Evolutionary conservation across 1,140 invertebrate genomes (phyloP).

Genomic region (Berghia stephanieae): DNA sequence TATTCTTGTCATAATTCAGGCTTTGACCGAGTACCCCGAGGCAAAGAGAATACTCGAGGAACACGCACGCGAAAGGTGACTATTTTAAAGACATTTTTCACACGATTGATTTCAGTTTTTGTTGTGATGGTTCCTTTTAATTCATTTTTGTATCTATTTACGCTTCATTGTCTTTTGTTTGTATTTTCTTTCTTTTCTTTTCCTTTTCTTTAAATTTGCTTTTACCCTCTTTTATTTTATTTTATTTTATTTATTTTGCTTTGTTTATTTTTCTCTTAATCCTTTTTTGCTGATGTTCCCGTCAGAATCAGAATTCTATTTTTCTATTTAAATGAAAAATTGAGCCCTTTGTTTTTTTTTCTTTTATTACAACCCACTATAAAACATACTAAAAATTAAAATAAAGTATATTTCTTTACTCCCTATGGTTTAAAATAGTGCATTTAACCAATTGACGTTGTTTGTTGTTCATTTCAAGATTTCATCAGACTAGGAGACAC

Average conservation of each 20-base stretch:
- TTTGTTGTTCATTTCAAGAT: neutral
- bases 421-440: neutral
- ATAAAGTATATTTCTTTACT: too few species aligned
- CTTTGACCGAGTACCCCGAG: constrained; percentile 54
- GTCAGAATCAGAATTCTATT: too few species aligned
- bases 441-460: neutral
- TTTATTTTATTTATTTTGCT: too few species aligned
- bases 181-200: neutral
- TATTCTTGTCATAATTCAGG: constrained; percentile 36
- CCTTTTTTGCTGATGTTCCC: too few species aligned
- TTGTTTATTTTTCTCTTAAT: too few species aligned
- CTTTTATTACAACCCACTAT: too few species aligned
- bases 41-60: constrained; percentile 53
- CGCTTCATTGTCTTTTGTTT: neutral
- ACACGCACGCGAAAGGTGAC: constrained; percentile 48
- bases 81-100: neutral
- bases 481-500: neutral
- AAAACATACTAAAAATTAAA: too few species aligned
- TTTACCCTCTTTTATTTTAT: too few species aligned
- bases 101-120: neutral
- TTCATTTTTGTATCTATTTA: neutral
- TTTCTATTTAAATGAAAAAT: too few species aligned
- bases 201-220: too few species aligned
- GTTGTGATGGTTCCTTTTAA: neutral
- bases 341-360: too few species aligned